Conservation (phyloP, 2,113 vertebrate genomes). For the Saccopteryx leptura region DNA sequence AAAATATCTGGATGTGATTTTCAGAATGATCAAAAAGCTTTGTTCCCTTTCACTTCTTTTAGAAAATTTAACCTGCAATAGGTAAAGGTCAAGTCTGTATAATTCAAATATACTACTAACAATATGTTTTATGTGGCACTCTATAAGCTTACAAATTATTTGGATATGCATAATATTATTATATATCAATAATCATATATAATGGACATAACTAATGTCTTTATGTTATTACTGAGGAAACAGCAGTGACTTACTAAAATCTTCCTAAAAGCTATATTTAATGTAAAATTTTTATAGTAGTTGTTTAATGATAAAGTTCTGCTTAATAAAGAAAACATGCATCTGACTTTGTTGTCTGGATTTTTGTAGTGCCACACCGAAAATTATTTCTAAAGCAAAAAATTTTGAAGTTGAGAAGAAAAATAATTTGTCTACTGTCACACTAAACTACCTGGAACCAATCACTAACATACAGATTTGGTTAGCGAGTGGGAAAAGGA, state of each 20-base stretch:
- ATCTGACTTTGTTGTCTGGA: conserved; percentile 63
- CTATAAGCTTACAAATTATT: background rate
- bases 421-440: conserved; percentile 90
- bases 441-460: conserved; percentile 93
- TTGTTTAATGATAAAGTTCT: conserved; percentile 29
- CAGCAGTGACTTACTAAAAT: background rate
- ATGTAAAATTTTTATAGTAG: conserved; percentile 31
- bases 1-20: conserved; percentile 37
- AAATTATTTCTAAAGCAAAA: conserved; percentile 93
- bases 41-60: conserved; percentile 36
- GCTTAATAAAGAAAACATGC: background rate
- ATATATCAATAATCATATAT: background rate
- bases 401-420: conserved; percentile 90
- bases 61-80: conserved; percentile 30
- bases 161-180: conserved; percentile 25
- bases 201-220: background rate
- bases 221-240: conserved; percentile 9
- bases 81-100: background rate
- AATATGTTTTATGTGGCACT: background rate
- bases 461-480: conserved; percentile 96
- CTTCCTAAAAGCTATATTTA: conserved; percentile 29
- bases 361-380: conserved; percentile 93
- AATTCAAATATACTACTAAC: background rate
- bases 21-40: conserved; percentile 23
- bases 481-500: conserved; percentile 96